Percentiles rank a stretch among this genome's conserved stretches.
These are phyloP conservation scores for Baccha elongata DNA, from an alignment of 2,888 invertebrate species.

Conservation along the genomic window DNA sequence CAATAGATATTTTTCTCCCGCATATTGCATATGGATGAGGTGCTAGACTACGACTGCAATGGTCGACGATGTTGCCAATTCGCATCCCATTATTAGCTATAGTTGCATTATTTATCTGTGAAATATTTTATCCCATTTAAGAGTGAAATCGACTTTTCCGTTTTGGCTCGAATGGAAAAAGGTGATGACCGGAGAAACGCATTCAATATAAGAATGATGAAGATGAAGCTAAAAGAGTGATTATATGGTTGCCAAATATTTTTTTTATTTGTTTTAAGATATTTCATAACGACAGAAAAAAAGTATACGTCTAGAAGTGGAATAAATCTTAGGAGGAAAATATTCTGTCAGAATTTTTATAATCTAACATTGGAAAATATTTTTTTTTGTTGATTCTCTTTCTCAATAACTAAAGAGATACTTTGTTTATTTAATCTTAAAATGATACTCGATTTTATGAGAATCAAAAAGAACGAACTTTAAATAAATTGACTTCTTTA, in stretches of 20 bases:
- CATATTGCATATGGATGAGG: conserved; percentile 72
- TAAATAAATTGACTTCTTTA: no score
- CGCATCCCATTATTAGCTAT: conserved; percentile 10
- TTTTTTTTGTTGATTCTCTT: no score
- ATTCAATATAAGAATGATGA: conserved; percentile 6
- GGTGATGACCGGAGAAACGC: conserved; percentile 69
- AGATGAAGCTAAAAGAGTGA: conserved; percentile 3
- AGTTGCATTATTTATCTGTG: conserved; percentile 26
- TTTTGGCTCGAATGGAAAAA: conserved; percentile 58
- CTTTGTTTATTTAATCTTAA: no score
- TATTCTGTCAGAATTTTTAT: no score
- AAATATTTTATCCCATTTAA: conserved; percentile 61
- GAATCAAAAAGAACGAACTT: no score
- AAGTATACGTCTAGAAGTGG: no score
- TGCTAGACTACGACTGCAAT: conserved; percentile 15
- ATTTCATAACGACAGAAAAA: no score
- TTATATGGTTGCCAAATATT: conserved; percentile 41
- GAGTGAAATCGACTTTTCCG: conserved; percentile 69
- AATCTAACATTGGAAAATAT: no score
- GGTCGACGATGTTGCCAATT: conserved; percentile 46
- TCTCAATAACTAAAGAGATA: no score
- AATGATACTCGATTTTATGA: no score
- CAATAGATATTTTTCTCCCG: conserved; percentile 62
- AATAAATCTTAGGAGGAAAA: no score
- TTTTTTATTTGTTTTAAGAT: no score